Evolutionary conservation across 2,888 invertebrate species (phyloP).

Genomic region (Orthosia cruda): DNA sequence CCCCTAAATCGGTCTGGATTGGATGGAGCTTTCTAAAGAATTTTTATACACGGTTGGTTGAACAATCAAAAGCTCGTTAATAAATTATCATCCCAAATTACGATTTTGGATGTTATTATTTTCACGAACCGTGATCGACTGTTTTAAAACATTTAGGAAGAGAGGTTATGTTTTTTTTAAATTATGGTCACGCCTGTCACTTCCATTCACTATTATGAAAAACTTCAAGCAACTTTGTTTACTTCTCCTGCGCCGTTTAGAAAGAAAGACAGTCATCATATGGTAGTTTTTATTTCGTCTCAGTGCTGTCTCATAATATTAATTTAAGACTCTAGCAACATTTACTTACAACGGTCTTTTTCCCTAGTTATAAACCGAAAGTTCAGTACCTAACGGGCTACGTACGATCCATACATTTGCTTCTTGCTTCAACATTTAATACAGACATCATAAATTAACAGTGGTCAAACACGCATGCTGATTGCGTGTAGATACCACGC

Average conservation of each 20-base stretch:
- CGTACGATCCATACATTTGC: neutral
- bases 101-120: too few species aligned
- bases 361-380: neutral
- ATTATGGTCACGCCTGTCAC: too few species aligned
- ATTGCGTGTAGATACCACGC: neutral
- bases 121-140: too few species aligned
- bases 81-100: too few species aligned
- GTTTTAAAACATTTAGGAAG: neutral
- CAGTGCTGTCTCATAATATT: neutral
- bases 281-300: slow-evolving; percentile 16
- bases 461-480: neutral
- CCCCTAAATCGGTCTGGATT: neutral
- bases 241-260: neutral
- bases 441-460: too few species aligned
- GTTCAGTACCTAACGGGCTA: too few species aligned
- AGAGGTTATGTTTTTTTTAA: too few species aligned
- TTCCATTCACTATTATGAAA: slow-evolving; percentile 6
- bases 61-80: neutral
- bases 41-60: neutral
- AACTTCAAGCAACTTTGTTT: slow-evolving; percentile 21
- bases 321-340: neutral
- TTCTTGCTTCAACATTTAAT: neutral
- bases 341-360: neutral
- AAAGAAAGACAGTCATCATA: slow-evolving; percentile 1
- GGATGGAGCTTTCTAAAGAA: too few species aligned